A percentile compares a stretch with the other conserved stretches of the same genome.
Conservation (phyloP, 2,113 vertebrate genomes). For the Phrynosoma blainvillii region DNA sequence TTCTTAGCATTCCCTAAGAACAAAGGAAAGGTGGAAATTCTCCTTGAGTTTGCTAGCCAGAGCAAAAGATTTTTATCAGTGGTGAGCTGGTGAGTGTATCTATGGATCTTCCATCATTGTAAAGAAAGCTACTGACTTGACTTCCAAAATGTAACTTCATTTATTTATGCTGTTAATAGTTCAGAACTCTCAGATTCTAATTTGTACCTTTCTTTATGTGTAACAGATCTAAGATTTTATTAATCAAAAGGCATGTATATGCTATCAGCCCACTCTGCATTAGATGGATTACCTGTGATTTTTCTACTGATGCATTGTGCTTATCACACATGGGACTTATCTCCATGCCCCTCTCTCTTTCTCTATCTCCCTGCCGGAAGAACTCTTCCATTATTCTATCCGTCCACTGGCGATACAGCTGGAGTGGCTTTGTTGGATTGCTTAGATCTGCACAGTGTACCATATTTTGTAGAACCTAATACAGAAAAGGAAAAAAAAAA, state of each 20-base stretch:
- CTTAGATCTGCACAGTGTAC: conserved; percentile 98
- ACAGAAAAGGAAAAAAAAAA: neutral
- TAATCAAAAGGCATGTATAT: neutral
- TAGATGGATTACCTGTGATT: conserved; percentile 87
- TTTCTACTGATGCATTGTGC: conserved; percentile 98
- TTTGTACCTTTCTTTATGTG: neutral
- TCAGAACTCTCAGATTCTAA: neutral
- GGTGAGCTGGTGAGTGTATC: neutral
- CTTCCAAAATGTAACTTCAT: neutral
- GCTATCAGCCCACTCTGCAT: neutral
- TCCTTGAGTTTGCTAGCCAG: neutral
- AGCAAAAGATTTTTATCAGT: neutral
- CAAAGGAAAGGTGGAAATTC: neutral
- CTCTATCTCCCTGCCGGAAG: conserved; percentile 95
- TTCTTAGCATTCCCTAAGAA: neutral
- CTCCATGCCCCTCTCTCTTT: conserved; percentile 97
- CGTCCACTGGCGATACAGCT: conserved; percentile 96
- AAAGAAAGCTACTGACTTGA: neutral
- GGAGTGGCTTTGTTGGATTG: conserved; percentile 97
- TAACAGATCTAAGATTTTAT: neutral
- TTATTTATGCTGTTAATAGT: neutral
- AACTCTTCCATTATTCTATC: conserved; percentile 99
- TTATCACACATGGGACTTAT: conserved; percentile 99
- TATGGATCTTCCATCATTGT: neutral
- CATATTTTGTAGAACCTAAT: conserved; percentile 98